phyloP scores from a whole-genome alignment of 2,113 vertebrate species.

The Megaleporinus macrocephalus region DNA sequence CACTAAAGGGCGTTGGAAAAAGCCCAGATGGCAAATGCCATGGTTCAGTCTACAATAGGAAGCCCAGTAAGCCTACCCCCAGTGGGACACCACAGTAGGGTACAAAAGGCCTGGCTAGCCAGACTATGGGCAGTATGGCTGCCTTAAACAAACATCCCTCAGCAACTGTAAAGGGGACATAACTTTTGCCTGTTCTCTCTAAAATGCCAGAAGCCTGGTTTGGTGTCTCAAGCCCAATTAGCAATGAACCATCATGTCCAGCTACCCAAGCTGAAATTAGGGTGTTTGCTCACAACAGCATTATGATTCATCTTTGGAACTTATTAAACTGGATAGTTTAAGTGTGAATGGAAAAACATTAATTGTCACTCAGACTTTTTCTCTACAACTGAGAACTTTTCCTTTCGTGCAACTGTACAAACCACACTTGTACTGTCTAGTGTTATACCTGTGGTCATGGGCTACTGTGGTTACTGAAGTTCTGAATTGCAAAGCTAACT shows the following conservation, averaged over 20 bases:
- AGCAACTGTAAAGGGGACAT: conserved; percentile 63
- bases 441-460: neutral
- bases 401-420: neutral
- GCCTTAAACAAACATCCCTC: conserved; percentile 63
- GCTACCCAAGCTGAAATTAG: neutral
- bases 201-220: conserved; percentile 63
- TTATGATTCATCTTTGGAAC: neutral
- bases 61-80: conserved; percentile 49
- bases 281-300: neutral
- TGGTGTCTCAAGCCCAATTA: conserved; percentile 77
- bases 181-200: conserved; percentile 44
- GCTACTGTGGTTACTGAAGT: neutral
- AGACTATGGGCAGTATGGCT: conserved; percentile 55
- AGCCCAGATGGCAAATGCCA: conserved; percentile 62
- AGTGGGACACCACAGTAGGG: conserved; percentile 36
- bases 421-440: neutral
- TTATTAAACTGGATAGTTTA: neutral
- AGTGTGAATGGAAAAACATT: neutral
- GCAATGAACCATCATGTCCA: conserved; percentile 57
- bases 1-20: conserved; percentile 64
- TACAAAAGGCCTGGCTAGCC: conserved; percentile 8
- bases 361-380: neutral
- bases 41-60: conserved; percentile 52
- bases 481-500: conserved; percentile 6
- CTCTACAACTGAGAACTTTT: neutral